A percentile compares a stretch with the other conserved stretches of the same genome.
Conservation (phyloP, 23 tunicate genomes). For the Halocynthia roretzi region DNA sequence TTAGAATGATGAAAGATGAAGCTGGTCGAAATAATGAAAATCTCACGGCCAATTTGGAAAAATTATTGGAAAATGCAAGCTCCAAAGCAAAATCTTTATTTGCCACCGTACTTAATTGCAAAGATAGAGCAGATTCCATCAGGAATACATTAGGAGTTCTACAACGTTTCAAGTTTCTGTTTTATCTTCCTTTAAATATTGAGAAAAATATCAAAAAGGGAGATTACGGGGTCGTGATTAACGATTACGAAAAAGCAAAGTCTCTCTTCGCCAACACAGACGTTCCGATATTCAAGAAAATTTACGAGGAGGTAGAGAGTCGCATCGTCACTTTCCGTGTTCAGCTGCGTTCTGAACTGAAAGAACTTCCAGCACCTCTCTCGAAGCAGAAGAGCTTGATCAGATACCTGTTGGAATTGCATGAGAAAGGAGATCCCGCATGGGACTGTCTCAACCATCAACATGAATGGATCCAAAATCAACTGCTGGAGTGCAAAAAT, state of each 20-base stretch:
- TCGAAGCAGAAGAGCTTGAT: constrained; percentile 70
- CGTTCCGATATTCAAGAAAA: constrained; percentile 76
- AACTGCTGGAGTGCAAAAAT: constrained; percentile 58
- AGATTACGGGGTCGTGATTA: constrained; percentile 90
- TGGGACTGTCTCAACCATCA: constrained; percentile 85
- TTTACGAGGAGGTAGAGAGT: constrained; percentile 70
- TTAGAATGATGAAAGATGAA: constrained; percentile 69
- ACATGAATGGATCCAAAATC: constrained; percentile 77
- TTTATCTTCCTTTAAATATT: constrained; percentile 80
- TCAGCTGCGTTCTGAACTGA: constrained; percentile 49
- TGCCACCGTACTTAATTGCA: constrained; percentile 81
- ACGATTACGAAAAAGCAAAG: constrained; percentile 94
- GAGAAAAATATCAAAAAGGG: constrained; percentile 76
- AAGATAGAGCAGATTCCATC: constrained; percentile 96
- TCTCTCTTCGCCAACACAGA: constrained; percentile 83
- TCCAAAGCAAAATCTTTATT: constrained; percentile 59
- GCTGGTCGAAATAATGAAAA: constrained; percentile 39
- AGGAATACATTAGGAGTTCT: constrained; percentile 92
- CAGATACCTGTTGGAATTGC: constrained; percentile 67
- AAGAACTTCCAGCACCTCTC: constrained; percentile 66
- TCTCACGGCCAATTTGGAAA: constrained; percentile 59
- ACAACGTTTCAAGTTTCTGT: constrained; percentile 96
- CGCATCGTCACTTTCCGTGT: constrained; percentile 50
- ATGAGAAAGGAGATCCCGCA: constrained; percentile 76
- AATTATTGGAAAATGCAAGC: constrained; percentile 57